Evolutionary conservation across 2,888 invertebrate genomes (phyloP).

Genomic region (Julus scanicus): DNA sequence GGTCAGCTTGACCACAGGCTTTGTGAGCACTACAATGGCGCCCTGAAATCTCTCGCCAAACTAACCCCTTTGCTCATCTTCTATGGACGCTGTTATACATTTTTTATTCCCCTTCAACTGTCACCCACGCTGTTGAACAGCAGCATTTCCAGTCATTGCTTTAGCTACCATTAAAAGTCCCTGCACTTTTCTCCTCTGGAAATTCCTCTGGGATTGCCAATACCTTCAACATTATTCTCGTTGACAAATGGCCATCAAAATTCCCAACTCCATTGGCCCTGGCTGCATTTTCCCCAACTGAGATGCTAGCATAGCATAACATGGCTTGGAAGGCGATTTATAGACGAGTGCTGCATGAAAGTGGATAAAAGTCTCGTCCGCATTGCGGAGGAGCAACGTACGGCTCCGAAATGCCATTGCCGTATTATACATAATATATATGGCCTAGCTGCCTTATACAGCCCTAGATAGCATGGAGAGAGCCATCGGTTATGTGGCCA

Average conservation of each 20-base stretch:
- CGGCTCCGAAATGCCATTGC: conserved; percentile 5
- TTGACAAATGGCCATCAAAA: conserved; percentile 33
- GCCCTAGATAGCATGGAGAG: not conserved
- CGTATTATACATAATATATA: conserved; percentile 33
- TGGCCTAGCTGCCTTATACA: not conserved
- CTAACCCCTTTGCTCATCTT: not conserved
- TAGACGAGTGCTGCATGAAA: conserved; percentile 7
- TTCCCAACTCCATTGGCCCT: conserved; percentile 15
- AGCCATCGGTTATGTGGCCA: not conserved
- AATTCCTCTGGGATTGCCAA: conserved; percentile 28
- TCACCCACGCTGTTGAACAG: not conserved
- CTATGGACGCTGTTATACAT: not conserved
- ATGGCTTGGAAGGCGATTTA: not conserved
- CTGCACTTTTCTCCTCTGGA: not conserved
- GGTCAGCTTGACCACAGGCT: not conserved
- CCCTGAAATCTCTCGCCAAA: not conserved
- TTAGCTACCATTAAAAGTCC: conserved; percentile 22
- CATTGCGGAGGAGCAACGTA: conserved; percentile 28
- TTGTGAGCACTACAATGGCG: not conserved
- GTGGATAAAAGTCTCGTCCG: conserved; percentile 28
- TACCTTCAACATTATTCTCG: conserved; percentile 33
- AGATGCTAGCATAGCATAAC: not conserved
- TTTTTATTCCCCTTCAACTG: not conserved
- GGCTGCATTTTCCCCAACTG: not conserved
- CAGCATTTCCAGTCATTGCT: conserved; percentile 28